Conservation (phyloP, 2,888 invertebrate species). For the Vandiemenella viatica region DNA sequence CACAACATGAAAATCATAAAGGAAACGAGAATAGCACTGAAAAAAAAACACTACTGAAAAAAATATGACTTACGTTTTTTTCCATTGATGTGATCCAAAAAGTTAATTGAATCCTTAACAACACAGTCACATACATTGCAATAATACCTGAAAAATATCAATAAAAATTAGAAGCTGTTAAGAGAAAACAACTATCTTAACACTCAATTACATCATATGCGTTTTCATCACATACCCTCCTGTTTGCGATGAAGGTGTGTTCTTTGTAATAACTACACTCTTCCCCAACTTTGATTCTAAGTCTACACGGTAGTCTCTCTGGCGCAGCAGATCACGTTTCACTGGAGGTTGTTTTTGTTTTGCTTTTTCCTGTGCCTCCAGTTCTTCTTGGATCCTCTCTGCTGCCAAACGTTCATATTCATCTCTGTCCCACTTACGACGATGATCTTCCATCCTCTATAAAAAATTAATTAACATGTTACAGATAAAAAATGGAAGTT, state of each 20-base stretch:
- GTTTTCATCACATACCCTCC: constrained; percentile 51
- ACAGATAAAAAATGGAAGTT: too few species aligned
- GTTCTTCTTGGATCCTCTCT: constrained; percentile 61
- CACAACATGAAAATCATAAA: background rate
- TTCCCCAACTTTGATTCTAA: constrained; percentile 95
- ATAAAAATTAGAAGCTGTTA: too few species aligned
- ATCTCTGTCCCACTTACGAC: constrained; percentile 93
- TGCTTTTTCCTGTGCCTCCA: constrained; percentile 47
- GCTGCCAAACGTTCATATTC: constrained; percentile 82
- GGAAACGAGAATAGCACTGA: too few species aligned
- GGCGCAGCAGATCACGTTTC: constrained; percentile 80
- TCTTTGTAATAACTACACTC: constrained; percentile 95
- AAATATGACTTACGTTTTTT: constrained; percentile 82
- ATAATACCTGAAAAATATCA: constrained; percentile 51
- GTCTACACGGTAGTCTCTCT: constrained; percentile 93
- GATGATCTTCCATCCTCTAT: constrained; percentile 65
- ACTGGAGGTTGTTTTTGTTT: constrained; percentile 55
- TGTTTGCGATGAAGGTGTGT: constrained; percentile 91
- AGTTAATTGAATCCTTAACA: constrained; percentile 98
- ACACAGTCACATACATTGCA: constrained; percentile 99
- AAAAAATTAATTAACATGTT: background rate
- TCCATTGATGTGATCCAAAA: constrained; percentile 98
- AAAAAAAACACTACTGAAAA: too few species aligned
- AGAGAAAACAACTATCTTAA: background rate
- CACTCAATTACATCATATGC: background rate